Evolutionary conservation across 35 echinoderm and acorn worm species (phyloP).

Genomic region (Ophioderma brevispina): DNA sequence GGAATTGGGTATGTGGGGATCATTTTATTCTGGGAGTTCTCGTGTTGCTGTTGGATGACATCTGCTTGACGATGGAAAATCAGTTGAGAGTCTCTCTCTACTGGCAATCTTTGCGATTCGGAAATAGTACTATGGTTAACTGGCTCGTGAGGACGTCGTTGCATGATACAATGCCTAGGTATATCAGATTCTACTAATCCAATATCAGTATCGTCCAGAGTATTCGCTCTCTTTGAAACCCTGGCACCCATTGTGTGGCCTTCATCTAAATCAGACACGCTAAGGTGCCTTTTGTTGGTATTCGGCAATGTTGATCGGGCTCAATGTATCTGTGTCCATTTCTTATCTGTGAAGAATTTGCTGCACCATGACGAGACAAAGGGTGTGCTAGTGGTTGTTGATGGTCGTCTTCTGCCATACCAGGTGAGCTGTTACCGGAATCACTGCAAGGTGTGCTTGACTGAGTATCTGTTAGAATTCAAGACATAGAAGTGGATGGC

Average conservation of each 20-base stretch:
- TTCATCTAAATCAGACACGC: neutral
- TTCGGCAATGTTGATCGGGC: neutral
- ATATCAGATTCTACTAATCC: too few relatives aligned
- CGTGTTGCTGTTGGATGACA: neutral
- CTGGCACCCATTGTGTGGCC: neutral
- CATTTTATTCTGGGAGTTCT: neutral
- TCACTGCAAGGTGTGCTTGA: slow-evolving; percentile 57
- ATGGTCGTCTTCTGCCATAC: slow-evolving; percentile 45
- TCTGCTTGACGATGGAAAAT: neutral
- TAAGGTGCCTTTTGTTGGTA: neutral
- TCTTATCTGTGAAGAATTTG: neutral
- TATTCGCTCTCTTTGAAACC: neutral
- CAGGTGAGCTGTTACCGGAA: slow-evolving; percentile 81
- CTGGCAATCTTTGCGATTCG: neutral
- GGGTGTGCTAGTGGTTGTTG: neutral
- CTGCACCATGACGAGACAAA: neutral
- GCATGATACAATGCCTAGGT: too few relatives aligned
- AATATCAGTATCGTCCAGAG: too few relatives aligned
- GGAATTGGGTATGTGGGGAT: neutral
- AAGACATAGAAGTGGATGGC: neutral
- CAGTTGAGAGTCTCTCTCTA: neutral
- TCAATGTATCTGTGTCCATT: neutral
- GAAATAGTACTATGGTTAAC: neutral
- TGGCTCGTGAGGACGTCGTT: neutral
- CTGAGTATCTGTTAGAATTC: neutral